These are phyloP conservation scores for Peromyscus polionotus DNA, from an alignment of 2,113 vertebrate genomes.

Conservation along the genomic window DNA sequence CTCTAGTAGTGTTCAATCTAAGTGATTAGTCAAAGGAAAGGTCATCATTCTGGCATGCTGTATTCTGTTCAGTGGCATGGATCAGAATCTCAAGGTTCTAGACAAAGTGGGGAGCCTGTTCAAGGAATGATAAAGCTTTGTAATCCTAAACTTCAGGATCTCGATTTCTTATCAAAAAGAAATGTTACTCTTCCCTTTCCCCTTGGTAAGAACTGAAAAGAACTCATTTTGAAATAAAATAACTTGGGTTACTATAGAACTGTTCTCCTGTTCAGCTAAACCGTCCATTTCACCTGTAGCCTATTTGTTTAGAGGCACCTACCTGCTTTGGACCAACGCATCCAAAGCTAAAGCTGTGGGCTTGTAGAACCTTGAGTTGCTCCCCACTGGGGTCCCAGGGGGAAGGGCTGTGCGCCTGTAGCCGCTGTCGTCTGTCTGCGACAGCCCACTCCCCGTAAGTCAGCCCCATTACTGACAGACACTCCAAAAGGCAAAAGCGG, in stretches of 20 bases:
- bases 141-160: background rate
- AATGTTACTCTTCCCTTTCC: background rate
- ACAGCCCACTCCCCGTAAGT: background rate
- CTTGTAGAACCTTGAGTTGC: background rate
- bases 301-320: background rate
- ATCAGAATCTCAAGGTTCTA: background rate
- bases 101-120: background rate
- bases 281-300: background rate
- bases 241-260: slow-evolving; percentile 34
- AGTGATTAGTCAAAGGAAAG: background rate
- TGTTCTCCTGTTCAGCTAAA: background rate
- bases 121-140: background rate
- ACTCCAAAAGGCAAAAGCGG: slow-evolving; percentile 4
- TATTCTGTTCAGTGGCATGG: background rate
- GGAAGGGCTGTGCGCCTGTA: background rate
- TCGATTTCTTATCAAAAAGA: background rate
- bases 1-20: background rate
- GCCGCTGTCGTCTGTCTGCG: background rate
- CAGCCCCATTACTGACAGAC: slow-evolving; percentile 5
- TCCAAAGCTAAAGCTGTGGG: background rate
- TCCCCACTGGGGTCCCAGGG: background rate
- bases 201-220: slow-evolving; percentile 28
- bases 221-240: slow-evolving; percentile 62
- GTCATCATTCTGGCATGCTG: background rate
- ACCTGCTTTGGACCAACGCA: background rate